Evolutionary conservation across 2,888 invertebrate genomes (phyloP), one percentile per base, ranked within the genome.

Genomic region (Cephonodes hylas): DNA sequence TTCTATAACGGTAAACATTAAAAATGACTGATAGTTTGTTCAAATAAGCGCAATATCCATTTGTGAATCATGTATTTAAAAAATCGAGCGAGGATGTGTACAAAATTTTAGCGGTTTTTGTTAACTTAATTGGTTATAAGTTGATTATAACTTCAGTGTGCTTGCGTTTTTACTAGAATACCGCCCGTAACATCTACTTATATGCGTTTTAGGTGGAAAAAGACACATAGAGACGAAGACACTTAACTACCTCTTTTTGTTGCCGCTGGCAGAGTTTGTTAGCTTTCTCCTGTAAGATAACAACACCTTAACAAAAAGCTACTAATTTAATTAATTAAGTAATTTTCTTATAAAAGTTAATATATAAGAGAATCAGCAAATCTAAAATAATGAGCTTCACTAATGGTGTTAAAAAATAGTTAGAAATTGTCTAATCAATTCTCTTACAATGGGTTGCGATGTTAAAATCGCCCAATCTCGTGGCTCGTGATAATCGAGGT

Each of bases 401-500:
- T 18, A 34, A 20, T 53, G 5, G 8, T 27, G 25, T 6, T 27
- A 56, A 20, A 31, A 8, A n/a, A 20, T n/a, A 20, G 7, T 27
- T 1, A 31, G 20, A 8, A 34, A 1, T 25, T 59, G 6, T 8
- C 15, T 59, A 22, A 1, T 58, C 7, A 2, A 7, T 18, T 58
- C 23, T 31, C 15, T 62, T 63, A 75, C 76, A 76, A 65, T 63
- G 58, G 63, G 59, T 59, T 68, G 62, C 77, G 68, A 66, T 64
- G 74, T 71, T 69, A 75, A 72, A 79, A 83, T 77, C 70, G 72
- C 62, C 62, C 66, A 76, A 73, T 74, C 76, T 81, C 76, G 67
- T 66, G 71, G 64, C 69, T 68, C 70, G 72, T 75, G 76, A 84
- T 85, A 85, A 85, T 84, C 81, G 84, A 82, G 82, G 80, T 79